These are phyloP conservation scores for Siphlonurus alternatus DNA, from an alignment of 2,888 invertebrate species.

Conservation along the genomic window DNA sequence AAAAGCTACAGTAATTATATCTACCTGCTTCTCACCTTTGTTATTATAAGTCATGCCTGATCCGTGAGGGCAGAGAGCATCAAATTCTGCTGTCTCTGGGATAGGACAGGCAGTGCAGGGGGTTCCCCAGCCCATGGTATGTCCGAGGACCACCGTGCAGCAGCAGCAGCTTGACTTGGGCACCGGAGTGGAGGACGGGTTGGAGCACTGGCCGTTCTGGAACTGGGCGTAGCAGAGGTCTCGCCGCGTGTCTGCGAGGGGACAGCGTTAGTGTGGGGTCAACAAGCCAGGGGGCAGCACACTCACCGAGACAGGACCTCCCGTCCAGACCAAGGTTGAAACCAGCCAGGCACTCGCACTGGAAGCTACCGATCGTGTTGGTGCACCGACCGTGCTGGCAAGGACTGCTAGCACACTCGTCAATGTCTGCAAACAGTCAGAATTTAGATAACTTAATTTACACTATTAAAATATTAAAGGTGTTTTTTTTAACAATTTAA, in stretches of 20 bases:
- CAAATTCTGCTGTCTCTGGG: slow-evolving; percentile 48
- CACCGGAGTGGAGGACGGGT: slow-evolving; percentile 57
- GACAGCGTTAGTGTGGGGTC: not conserved
- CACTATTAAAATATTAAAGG: not conserved
- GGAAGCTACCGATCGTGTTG: slow-evolving; percentile 51
- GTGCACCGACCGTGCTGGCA: slow-evolving; percentile 51
- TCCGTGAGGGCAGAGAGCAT: slow-evolving; percentile 57
- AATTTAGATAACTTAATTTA: slow-evolving; percentile 7
- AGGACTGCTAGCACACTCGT: slow-evolving; percentile 46
- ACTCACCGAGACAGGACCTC: slow-evolving; percentile 52
- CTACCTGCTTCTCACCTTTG: slow-evolving; percentile 45
- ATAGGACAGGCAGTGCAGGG: slow-evolving; percentile 61
- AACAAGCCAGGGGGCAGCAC: not conserved
- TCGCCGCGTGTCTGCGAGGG: slow-evolving; percentile 48
- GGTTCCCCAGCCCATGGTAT: slow-evolving; percentile 65
- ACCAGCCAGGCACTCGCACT: slow-evolving; percentile 48
- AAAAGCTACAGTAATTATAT: too few species aligned
- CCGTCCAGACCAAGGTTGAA: slow-evolving; percentile 59
- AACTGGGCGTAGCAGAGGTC: slow-evolving; percentile 68
- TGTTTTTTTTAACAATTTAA: too few species aligned
- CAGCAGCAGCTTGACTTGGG: slow-evolving; percentile 78
- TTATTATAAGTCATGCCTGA: slow-evolving; percentile 64
- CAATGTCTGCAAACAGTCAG: slow-evolving; percentile 46
- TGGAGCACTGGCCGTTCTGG: slow-evolving; percentile 58
- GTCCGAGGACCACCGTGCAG: slow-evolving; percentile 45